Evolutionary conservation across 2,888 invertebrate genomes (phyloP).

Genomic region (Nemoura dubitans): DNA sequence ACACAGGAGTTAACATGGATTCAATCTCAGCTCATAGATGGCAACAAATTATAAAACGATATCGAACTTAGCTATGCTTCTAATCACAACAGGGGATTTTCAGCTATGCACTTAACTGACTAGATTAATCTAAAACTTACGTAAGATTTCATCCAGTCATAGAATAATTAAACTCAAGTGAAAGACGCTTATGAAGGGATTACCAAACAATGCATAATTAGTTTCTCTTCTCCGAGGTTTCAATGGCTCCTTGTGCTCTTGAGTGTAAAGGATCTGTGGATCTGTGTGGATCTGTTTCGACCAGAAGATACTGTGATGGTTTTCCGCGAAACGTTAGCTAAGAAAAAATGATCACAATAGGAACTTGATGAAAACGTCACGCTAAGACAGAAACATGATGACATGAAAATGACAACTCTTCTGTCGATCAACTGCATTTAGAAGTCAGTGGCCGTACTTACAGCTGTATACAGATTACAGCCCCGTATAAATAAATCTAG

Average conservation of each 20-base stretch:
- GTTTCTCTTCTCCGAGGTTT: conserved; percentile 45
- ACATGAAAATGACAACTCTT: not conserved
- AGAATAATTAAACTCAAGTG: conserved; percentile 35
- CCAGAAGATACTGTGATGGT: not conserved
- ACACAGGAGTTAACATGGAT: not conserved
- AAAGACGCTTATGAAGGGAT: conserved; percentile 49
- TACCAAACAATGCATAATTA: conserved; percentile 50
- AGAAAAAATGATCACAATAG: not conserved
- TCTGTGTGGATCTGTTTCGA: not conserved
- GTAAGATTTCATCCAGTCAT: conserved; percentile 38
- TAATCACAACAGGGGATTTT: conserved; percentile 22
- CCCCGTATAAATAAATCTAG: not conserved
- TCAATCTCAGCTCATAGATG: not conserved
- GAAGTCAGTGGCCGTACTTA: too few relatives aligned
- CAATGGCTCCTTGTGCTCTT: not conserved
- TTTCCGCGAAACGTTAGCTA: not conserved
- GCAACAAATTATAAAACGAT: not conserved
- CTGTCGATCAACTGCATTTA: not conserved
- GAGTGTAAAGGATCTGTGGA: not conserved
- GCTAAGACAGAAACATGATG: not conserved
- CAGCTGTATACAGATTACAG: not conserved
- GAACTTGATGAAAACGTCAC: not conserved
- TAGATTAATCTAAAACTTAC: conserved; percentile 32
- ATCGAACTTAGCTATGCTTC: not conserved
- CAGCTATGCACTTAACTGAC: not conserved